Percentiles rank a stretch among this genome's conserved stretches.
These are phyloP conservation scores for Sakesphorus luctuosus DNA, from an alignment of 2,113 vertebrate genomes.

Conservation along the genomic window DNA sequence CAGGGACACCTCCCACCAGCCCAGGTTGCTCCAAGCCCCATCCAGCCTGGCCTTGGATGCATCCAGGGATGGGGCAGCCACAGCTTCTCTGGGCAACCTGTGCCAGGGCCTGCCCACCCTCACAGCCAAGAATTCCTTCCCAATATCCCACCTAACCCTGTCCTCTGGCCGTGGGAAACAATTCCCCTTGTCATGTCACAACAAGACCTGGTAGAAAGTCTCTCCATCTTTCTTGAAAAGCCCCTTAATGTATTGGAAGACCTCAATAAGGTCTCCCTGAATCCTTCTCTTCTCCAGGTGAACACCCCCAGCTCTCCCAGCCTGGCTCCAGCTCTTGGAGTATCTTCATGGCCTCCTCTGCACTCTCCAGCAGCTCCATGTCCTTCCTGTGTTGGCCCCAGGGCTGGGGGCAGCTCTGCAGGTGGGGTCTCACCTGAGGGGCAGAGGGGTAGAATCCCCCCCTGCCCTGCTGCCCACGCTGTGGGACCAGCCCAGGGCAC, in stretches of 20 bases:
- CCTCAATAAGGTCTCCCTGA: background rate
- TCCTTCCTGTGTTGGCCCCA: background rate
- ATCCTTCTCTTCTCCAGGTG: background rate
- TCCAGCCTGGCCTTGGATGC: background rate
- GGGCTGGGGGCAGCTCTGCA: conserved; percentile 2
- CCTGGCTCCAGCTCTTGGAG: background rate
- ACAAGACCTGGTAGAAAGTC: background rate
- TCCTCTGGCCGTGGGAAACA: background rate
- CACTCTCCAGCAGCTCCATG: background rate
- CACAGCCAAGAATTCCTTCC: fast-evolving
- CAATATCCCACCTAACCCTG: background rate
- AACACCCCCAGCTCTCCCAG: background rate
- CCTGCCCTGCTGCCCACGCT: fast-evolving
- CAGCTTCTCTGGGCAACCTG: background rate
- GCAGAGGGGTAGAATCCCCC: background rate
- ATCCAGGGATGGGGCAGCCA: background rate
- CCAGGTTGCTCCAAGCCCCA: fast-evolving
- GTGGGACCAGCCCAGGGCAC: background rate
- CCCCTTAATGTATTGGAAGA: background rate
- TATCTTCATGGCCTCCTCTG: background rate
- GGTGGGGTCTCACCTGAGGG: background rate
- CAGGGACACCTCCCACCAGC: fast-evolving
- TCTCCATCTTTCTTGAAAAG: background rate
- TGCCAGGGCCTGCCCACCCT: fast-evolving
- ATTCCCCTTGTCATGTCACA: background rate